phyloP scores from a whole-genome alignment of 2,113 vertebrate species.

The Marmota monax region DNA sequence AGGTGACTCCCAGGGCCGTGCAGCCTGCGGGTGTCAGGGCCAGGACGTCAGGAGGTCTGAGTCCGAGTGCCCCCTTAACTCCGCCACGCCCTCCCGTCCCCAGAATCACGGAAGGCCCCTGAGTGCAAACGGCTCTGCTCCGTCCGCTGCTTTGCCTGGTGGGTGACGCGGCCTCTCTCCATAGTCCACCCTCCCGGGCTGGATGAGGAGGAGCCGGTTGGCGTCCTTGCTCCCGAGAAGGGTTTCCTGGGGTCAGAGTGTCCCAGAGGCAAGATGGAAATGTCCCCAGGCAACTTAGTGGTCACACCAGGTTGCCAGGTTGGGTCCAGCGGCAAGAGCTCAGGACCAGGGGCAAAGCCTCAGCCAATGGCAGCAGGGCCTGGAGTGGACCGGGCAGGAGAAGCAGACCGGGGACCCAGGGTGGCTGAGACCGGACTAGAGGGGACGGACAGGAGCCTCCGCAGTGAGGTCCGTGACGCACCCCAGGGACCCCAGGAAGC shows the following conservation, averaged over 20 bases:
- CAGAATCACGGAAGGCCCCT: not conserved
- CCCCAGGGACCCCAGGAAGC: not conserved
- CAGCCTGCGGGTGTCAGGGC: not conserved
- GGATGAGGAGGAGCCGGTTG: not conserved
- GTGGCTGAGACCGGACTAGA: too few relatives aligned
- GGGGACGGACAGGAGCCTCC: not conserved
- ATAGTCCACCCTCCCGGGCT: not conserved
- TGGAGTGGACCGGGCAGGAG: not conserved
- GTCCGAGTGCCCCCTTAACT: not conserved
- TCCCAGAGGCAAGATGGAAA: not conserved
- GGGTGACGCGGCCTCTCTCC: conserved; percentile 40
- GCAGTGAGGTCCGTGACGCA: accelerated
- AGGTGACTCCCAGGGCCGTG: not conserved
- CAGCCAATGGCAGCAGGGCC: too few relatives aligned
- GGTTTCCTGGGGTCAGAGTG: not conserved
- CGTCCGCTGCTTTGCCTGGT: conserved; percentile 41
- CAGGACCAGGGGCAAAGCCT: not conserved
- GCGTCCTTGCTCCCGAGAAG: not conserved
- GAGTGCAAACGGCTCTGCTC: conserved; percentile 36
- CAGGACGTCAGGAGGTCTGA: not conserved
- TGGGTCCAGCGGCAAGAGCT: not conserved
- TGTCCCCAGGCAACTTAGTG: not conserved
- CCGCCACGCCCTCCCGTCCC: not conserved
- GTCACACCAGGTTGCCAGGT: not conserved
- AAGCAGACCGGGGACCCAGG: not conserved